These are phyloP conservation scores for Oeneis ivallda DNA, from an alignment of 2,888 invertebrate genomes.

Conservation along the genomic window DNA sequence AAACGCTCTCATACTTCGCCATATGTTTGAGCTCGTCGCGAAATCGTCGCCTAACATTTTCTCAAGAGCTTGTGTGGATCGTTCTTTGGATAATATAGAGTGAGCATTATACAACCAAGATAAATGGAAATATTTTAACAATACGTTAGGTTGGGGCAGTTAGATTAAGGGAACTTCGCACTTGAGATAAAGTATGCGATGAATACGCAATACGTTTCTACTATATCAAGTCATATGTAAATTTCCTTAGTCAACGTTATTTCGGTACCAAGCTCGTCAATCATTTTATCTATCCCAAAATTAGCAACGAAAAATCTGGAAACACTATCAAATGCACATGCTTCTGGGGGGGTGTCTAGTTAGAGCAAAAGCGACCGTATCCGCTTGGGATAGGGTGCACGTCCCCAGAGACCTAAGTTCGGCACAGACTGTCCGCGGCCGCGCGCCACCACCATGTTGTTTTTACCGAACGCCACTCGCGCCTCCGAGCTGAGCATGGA, in stretches of 20 bases:
- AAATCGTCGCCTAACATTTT: too few species aligned
- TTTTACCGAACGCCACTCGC: constrained; percentile 90
- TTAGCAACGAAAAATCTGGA: constrained; percentile 1
- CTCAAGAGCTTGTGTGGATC: too few species aligned
- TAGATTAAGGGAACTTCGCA: too few species aligned
- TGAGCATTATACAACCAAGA: too few species aligned
- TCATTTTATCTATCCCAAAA: background rate
- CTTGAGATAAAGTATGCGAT: too few species aligned
- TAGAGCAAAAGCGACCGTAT: constrained; percentile 30
- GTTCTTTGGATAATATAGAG: too few species aligned
- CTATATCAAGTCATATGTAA: too few species aligned
- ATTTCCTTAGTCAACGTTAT: background rate
- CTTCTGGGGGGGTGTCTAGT: constrained; percentile 19
- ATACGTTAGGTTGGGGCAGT: too few species aligned
- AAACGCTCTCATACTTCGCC: too few species aligned
- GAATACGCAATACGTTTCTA: too few species aligned
- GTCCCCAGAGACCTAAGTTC: constrained; percentile 88
- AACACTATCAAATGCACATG: constrained; percentile 17
- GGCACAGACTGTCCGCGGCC: constrained; percentile 90
- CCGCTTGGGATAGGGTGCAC: constrained; percentile 42
- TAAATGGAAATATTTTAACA: too few species aligned
- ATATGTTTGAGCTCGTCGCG: too few species aligned
- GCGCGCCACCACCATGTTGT: constrained; percentile 71
- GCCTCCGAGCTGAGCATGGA: constrained; percentile 79
- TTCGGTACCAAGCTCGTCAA: background rate